These are phyloP conservation scores for Dione vanillae DNA, from an alignment of 2,888 invertebrate species.

Conservation along the genomic window DNA sequence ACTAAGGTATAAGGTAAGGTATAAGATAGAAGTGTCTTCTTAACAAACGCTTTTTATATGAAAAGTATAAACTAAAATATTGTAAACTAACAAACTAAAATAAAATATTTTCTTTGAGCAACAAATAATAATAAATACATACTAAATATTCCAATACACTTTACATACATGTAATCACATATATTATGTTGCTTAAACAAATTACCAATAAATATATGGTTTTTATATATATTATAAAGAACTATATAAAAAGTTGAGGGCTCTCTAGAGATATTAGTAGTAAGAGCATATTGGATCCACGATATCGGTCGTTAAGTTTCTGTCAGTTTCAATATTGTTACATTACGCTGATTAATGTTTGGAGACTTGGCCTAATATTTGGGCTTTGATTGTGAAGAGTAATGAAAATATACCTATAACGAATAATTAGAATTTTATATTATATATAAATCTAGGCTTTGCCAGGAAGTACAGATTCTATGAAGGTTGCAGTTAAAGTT, in stretches of 20 bases:
- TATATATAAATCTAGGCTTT: too few relatives aligned
- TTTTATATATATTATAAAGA: background rate
- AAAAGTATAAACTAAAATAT: too few relatives aligned
- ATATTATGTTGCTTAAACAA: background rate
- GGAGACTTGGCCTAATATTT: background rate
- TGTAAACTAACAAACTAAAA: too few relatives aligned
- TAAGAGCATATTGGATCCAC: background rate
- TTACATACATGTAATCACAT: background rate
- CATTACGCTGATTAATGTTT: constrained; percentile 18
- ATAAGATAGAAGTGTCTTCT: too few relatives aligned
- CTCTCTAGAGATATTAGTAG: constrained; percentile 11
- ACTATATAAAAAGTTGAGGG: background rate
- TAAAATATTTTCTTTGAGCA: too few relatives aligned
- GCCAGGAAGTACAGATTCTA: too few relatives aligned
- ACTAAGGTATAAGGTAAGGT: too few relatives aligned
- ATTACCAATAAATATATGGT: background rate
- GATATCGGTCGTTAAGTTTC: constrained; percentile 1
- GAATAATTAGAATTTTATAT: too few relatives aligned
- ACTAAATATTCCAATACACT: background rate
- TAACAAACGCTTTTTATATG: too few relatives aligned
- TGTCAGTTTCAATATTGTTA: constrained; percentile 1
- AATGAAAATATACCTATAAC: background rate
- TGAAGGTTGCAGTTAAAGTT: too few relatives aligned
- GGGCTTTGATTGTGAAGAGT: background rate
- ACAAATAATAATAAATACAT: too few relatives aligned